phyloP scores from a whole-genome alignment of 2,888 invertebrate species.

The Lycia hirtaria region DNA sequence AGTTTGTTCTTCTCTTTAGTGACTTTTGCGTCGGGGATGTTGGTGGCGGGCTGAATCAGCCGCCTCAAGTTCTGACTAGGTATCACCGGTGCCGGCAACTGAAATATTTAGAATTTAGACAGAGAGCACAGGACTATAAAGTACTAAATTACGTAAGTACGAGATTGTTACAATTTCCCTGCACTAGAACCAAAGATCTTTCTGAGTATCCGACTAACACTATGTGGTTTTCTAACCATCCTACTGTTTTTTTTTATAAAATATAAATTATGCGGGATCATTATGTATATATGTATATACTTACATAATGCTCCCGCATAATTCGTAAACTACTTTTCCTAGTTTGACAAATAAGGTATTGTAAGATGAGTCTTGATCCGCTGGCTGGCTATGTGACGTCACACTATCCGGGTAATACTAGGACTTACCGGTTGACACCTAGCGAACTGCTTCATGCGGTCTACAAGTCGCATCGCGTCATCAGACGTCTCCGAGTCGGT shows the following conservation, averaged over 20 bases:
- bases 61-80: constrained; percentile 89
- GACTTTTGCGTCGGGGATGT: constrained; percentile 90
- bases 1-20: constrained; percentile 93
- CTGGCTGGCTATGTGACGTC: too few species aligned
- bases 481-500: constrained; percentile 80
- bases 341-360: too few species aligned
- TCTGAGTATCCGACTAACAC: too few species aligned
- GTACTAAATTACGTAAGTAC: background rate
- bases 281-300: too few species aligned
- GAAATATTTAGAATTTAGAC: background rate
- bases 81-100: constrained; percentile 81
- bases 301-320: too few species aligned
- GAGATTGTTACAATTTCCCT: background rate
- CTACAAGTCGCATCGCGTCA: constrained; percentile 78
- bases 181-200: too few species aligned
- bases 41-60: constrained; percentile 87
- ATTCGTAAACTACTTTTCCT: too few species aligned
- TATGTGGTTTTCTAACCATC: too few species aligned
- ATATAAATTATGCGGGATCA: too few species aligned
- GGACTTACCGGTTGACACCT: constrained; percentile 71
- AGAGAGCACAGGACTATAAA: background rate
- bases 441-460: constrained; percentile 78
- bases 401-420: too few species aligned
- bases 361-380: too few species aligned
- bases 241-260: too few species aligned